A percentile compares a stretch with the other conserved stretches of the same genome.
These are phyloP conservation scores for Isaurus tuberculatus DNA, from an alignment of 92 coral and sea anemone genomes.

Conservation along the genomic window DNA sequence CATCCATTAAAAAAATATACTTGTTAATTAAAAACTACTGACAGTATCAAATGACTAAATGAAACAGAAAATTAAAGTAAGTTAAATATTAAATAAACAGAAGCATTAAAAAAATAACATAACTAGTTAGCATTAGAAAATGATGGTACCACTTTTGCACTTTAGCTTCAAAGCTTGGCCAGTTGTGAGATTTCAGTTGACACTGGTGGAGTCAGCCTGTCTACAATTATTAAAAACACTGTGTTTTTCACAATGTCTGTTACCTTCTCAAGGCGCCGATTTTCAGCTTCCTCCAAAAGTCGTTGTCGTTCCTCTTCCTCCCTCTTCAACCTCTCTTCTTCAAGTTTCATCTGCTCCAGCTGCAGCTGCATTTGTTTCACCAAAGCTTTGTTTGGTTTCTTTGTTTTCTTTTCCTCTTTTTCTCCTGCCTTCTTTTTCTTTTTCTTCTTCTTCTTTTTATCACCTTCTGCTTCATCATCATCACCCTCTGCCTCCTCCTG, in stretches of 20 bases:
- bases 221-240: background rate
- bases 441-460: slow-evolving; percentile 88
- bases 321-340: slow-evolving; percentile 78
- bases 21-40: too few species aligned
- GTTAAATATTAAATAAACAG: too few species aligned
- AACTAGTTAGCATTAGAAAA: too few species aligned
- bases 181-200: background rate
- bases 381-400: slow-evolving; percentile 91
- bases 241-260: background rate
- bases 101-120: too few species aligned
- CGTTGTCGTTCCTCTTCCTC: slow-evolving; percentile 87
- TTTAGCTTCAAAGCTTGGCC: too few species aligned
- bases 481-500: slow-evolving; percentile 68
- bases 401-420: slow-evolving; percentile 85
- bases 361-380: slow-evolving; percentile 99
- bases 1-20: too few species aligned
- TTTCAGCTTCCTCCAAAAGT: slow-evolving; percentile 93
- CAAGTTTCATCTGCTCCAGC: slow-evolving; percentile 80
- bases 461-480: slow-evolving; percentile 75
- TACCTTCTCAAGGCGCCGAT: slow-evolving; percentile 90
- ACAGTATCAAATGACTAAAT: too few species aligned
- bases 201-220: background rate
- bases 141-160: too few species aligned
- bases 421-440: slow-evolving; percentile 91
- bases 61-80: too few species aligned